Base-by-base conservation (phyloP, 2,113 vertebrate genomes). In the Microcebus ravelobensis region DNA sequence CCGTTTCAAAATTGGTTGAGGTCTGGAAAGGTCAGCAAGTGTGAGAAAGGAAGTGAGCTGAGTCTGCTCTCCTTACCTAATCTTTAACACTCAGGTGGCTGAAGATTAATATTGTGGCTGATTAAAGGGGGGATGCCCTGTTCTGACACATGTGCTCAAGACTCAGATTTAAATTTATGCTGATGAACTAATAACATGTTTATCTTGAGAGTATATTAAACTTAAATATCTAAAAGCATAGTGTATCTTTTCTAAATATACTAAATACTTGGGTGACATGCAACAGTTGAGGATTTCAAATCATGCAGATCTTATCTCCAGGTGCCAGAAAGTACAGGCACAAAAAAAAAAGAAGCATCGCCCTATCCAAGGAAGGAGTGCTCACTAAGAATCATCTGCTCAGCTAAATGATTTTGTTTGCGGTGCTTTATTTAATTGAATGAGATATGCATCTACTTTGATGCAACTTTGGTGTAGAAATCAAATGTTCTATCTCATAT, bases 401-500 rank as follows among this genome's bases (percentile, higher is more conserved):
- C 65, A 95, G 76, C 86, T 87, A 84, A 91, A 91, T 90, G 96
- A 95, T 96, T 97, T 94, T 97, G 96, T 97, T 96, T 96, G 96
- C 91, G 92, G 83, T 92, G 81, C 83, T 95, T 97, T 91, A 95
- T 90, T 95, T 98, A 97, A 97, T 96, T 2, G 36, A 98, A 95
- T 95, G 93, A 96, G 85, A 70, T 91, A 92, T 97, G 93, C 91
- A 96, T 87, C 90, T 94, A 94, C 92, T 96, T 95, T 25, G 42
- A 77, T 39, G 82, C 67, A 96, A 95, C 95, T 95, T 96, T 85
- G 95, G 92, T 95, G 71, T 93, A 87, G 96, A 98, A 97, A 98
- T 97, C 95, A 96, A 97, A 94, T 93, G 91, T 98, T 97, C 97
- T 87, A 73, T 96, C 96, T 97, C 93, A 95, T 81, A 91, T 87